phyloP scores from a whole-genome alignment of 2,113 vertebrate genomes.

The Chaenogobius annularis region DNA sequence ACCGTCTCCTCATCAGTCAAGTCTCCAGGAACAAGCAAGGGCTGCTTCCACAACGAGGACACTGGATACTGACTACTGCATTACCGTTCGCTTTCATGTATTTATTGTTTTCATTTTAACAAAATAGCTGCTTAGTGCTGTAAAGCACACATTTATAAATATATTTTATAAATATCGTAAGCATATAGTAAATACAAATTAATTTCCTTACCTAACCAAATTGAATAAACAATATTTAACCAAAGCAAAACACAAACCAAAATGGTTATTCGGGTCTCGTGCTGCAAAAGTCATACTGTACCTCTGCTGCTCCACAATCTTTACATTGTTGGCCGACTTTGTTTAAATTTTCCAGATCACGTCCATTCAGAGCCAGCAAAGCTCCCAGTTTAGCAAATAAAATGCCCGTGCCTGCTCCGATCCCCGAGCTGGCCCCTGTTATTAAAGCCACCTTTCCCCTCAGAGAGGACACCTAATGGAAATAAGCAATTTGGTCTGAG shows the following conservation, averaged over 20 bases:
- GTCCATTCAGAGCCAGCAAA: constrained; percentile 76
- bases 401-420: constrained; percentile 75
- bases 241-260: not conserved
- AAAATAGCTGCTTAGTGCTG: too few relatives aligned
- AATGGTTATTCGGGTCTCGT: too few relatives aligned
- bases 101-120: too few relatives aligned
- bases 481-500: not conserved
- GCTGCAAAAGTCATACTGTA: constrained; percentile 22
- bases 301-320: constrained; percentile 61
- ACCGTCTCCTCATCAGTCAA: constrained; percentile 77
- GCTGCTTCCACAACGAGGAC: constrained; percentile 50
- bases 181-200: too few relatives aligned
- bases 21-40: constrained; percentile 78
- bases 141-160: too few relatives aligned
- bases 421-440: constrained; percentile 83
- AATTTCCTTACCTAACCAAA: too few relatives aligned
- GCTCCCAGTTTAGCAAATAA: constrained; percentile 80
- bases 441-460: constrained; percentile 77
- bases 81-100: too few relatives aligned
- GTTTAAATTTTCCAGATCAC: constrained; percentile 75
- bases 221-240: too few relatives aligned
- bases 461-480: constrained; percentile 70
- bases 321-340: constrained; percentile 69
- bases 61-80: too few relatives aligned
- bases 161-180: too few relatives aligned